These are phyloP conservation scores for Harpagifer antarcticus DNA, from an alignment of 2,797 vertebrate genomes.

Conservation along the genomic window DNA sequence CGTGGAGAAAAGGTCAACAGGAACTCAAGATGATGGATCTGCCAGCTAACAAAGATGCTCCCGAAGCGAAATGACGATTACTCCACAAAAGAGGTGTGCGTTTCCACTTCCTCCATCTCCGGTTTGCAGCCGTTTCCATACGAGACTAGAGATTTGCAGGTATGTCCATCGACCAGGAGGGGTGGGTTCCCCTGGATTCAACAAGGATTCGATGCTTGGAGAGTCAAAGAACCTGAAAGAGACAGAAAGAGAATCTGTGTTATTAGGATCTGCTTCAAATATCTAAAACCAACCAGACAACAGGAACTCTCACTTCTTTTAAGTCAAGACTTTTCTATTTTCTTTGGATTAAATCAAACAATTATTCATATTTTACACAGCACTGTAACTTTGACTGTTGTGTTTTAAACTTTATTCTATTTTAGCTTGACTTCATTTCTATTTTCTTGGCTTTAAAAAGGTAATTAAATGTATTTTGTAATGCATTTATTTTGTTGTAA, in stretches of 20 bases:
- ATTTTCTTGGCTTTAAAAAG: too few species aligned
- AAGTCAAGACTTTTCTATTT: too few species aligned
- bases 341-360: too few species aligned
- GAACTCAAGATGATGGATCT: not conserved
- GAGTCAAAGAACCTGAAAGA: conserved; percentile 16
- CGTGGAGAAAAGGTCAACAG: conserved; percentile 22
- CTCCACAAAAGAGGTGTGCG: conserved; percentile 7
- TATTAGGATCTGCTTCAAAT: not conserved
- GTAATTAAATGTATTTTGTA: too few species aligned
- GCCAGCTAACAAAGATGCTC: conserved; percentile 20
- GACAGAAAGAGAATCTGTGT: conserved; percentile 1
- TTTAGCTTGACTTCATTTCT: too few species aligned
- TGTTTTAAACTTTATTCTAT: too few species aligned
- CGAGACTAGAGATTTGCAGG: conserved; percentile 50
- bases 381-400: too few species aligned
- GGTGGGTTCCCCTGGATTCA: conserved; percentile 39
- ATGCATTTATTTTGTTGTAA: too few species aligned
- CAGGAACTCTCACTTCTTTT: too few species aligned
- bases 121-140: conserved; percentile 51
- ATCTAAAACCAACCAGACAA: too few species aligned
- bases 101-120: conserved; percentile 74
- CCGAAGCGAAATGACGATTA: conserved; percentile 38
- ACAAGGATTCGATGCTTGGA: not conserved
- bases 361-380: too few species aligned
- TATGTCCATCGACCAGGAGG: conserved; percentile 69